Conservation (phyloP, 2,113 vertebrate species). For the Tinamus guttatus region DNA sequence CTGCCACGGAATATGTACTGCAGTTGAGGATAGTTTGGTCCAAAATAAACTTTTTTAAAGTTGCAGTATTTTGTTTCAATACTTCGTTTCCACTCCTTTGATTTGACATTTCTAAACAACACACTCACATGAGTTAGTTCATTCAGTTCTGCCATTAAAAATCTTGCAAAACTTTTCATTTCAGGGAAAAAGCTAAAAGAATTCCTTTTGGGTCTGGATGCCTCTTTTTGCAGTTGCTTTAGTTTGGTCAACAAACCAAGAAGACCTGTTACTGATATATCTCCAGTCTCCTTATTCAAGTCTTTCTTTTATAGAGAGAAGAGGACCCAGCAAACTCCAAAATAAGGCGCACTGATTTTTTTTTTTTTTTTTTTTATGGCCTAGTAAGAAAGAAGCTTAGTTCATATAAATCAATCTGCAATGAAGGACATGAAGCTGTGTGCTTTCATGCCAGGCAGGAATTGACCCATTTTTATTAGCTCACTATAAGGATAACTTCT, state of each 20-base stretch:
- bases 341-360: not conserved
- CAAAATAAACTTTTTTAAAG: not conserved
- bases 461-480: not conserved
- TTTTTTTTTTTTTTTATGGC: not conserved
- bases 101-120: not conserved
- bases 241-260: not conserved
- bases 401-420: constrained; percentile 43
- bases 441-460: not conserved
- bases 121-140: not conserved
- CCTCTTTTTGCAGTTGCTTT: not conserved
- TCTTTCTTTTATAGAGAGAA: not conserved
- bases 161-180: not conserved
- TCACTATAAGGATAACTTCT: not conserved
- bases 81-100: not conserved
- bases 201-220: not conserved
- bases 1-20: not conserved
- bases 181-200: not conserved
- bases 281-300: not conserved
- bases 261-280: not conserved
- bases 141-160: not conserved
- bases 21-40: not conserved
- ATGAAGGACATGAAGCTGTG: not conserved
- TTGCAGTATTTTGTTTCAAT: not conserved
- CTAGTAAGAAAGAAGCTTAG: constrained; percentile 1
- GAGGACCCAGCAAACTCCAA: not conserved